phyloP scores from a whole-genome alignment of 2,797 vertebrate species.

The Lateolabrax maculatus region DNA sequence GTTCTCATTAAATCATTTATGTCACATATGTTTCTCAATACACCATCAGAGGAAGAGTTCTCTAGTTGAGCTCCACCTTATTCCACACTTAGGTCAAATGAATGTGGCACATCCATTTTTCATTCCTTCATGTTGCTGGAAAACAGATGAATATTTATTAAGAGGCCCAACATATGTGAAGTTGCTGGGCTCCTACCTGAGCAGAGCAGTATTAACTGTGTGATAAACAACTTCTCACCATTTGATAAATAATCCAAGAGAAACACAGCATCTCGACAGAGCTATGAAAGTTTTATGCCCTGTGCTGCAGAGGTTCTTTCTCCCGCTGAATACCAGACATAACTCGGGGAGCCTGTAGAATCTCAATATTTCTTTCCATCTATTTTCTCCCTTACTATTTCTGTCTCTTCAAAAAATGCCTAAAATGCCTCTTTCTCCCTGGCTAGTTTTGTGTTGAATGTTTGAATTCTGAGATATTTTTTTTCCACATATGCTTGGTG shows the following conservation, averaged over 20 bases:
- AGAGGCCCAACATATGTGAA: conserved; percentile 56
- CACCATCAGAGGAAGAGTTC: conserved; percentile 38
- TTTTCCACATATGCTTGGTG: not conserved
- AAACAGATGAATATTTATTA: conserved; percentile 74
- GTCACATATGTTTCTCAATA: conserved; percentile 37
- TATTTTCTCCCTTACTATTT: conserved; percentile 44
- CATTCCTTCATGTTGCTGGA: conserved; percentile 46
- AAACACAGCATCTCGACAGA: conserved; percentile 80
- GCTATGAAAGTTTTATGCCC: conserved; percentile 84
- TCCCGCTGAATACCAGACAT: conserved; percentile 68
- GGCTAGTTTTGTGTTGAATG: conserved; percentile 33
- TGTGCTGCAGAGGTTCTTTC: conserved; percentile 68
- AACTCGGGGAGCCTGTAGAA: conserved; percentile 63
- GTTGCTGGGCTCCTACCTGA: conserved; percentile 69
- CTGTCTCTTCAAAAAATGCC: conserved; percentile 57
- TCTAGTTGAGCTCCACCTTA: conserved; percentile 16
- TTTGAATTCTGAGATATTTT: conserved; percentile 38
- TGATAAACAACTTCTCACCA: conserved; percentile 82
- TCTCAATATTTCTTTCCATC: conserved; percentile 64
- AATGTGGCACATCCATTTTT: conserved; percentile 56
- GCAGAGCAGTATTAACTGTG: conserved; percentile 73
- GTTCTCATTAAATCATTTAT: conserved; percentile 60
- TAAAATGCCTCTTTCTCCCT: conserved; percentile 47
- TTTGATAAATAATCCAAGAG: conserved; percentile 87
- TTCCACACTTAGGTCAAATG: conserved; percentile 58